Evolutionary conservation across 2,113 vertebrate genomes (phyloP).

Genomic region (Pachycephala philippinensis): DNA sequence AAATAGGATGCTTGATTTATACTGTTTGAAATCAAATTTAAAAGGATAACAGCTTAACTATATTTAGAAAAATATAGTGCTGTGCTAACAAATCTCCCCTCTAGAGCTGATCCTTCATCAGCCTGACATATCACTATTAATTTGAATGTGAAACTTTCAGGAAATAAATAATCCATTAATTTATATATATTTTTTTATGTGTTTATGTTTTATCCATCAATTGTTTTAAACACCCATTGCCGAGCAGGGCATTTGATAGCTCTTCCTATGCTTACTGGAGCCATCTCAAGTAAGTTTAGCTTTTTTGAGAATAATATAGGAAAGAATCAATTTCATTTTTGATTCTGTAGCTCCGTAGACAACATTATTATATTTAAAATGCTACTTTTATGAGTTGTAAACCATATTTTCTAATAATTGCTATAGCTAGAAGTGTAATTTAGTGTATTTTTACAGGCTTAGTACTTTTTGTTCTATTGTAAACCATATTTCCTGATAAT

Average conservation of each 20-base stretch:
- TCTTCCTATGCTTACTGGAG: neutral
- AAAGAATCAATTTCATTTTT: slow-evolving; percentile 6
- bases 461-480: slow-evolving; percentile 63
- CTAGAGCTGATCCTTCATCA: slow-evolving; percentile 29
- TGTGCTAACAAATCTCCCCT: neutral
- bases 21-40: slow-evolving; percentile 17
- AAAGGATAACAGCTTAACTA: slow-evolving; percentile 24
- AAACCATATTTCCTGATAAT: slow-evolving; percentile 70
- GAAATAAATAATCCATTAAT: slow-evolving; percentile 12
- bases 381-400: slow-evolving; percentile 33
- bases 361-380: slow-evolving; percentile 49
- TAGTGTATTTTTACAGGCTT: slow-evolving; percentile 64
- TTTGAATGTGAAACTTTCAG: neutral
- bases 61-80: slow-evolving; percentile 35
- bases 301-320: neutral
- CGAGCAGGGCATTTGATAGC: neutral
- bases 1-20: slow-evolving; percentile 14
- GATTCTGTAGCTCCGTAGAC: neutral
- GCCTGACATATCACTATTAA: neutral
- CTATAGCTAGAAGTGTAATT: slow-evolving; percentile 49
- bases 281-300: neutral
- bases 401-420: slow-evolving; percentile 56
- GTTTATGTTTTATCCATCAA: neutral
- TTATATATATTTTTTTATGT: neutral
- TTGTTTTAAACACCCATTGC: neutral